These are phyloP conservation scores for Azemiops feae DNA, from an alignment of 2,113 vertebrate species.

Conservation along the genomic window DNA sequence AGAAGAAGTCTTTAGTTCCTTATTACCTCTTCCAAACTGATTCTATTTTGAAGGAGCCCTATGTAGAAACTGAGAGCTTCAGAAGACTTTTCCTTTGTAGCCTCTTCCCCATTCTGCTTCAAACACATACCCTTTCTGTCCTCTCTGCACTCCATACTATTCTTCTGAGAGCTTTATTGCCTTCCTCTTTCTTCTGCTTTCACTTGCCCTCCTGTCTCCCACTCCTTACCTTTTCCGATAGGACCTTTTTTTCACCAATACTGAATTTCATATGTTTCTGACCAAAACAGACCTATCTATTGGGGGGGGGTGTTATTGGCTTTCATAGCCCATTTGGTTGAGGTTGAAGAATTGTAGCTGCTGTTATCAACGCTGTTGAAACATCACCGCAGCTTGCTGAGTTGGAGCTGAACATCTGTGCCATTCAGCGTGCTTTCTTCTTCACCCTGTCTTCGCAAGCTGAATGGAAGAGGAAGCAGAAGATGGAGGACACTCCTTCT, in stretches of 20 bases:
- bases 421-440: slow-evolving; percentile 39
- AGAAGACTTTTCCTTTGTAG: slow-evolving; percentile 31
- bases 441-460: slow-evolving; percentile 24
- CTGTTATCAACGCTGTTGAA: neutral
- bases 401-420: slow-evolving; percentile 48
- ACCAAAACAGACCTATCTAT: slow-evolving; percentile 23
- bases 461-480: slow-evolving; percentile 18
- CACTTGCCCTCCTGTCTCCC: slow-evolving; percentile 15
- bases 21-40: slow-evolving; percentile 43
- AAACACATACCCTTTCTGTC: neutral
- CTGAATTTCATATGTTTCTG: slow-evolving; percentile 31
- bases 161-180: slow-evolving; percentile 50
- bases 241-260: slow-evolving; percentile 32
- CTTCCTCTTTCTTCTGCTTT: slow-evolving; percentile 61
- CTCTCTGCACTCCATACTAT: slow-evolving; percentile 44
- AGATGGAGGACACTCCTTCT: neutral
- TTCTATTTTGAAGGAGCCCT: slow-evolving; percentile 45
- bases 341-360: slow-evolving; percentile 11
- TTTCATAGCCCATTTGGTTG: neutral
- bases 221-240: slow-evolving; percentile 30
- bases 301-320: neutral
- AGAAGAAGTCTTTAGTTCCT: neutral
- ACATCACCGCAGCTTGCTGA: slow-evolving; percentile 31
- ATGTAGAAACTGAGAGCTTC: slow-evolving; percentile 28
- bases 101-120: slow-evolving; percentile 17